These are phyloP conservation scores for Chaitophorus viminalis DNA, from an alignment of 2,888 invertebrate genomes.

Conservation along the genomic window DNA sequence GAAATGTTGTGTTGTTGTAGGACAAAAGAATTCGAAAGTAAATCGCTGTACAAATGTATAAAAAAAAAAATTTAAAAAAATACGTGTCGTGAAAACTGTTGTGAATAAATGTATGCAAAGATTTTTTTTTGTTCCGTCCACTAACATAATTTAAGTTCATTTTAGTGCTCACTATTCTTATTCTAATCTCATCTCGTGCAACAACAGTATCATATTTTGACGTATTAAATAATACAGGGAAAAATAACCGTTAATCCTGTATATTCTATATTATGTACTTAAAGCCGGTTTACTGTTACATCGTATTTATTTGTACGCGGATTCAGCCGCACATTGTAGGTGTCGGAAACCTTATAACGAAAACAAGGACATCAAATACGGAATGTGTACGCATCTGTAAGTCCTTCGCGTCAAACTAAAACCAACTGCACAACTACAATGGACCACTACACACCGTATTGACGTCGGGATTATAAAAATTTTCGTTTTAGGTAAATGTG, in stretches of 20 bases:
- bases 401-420: neutral
- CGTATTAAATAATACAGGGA: neutral
- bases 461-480: neutral
- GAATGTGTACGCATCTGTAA: no score
- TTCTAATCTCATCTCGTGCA: constrained; percentile 14
- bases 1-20: neutral
- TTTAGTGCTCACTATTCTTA: neutral
- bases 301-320: neutral
- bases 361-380: neutral
- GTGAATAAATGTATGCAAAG: neutral
- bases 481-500: neutral
- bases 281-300: neutral
- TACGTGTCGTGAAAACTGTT: neutral
- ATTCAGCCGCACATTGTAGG: neutral
- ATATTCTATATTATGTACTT: no score
- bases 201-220: constrained; percentile 24
- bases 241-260: constrained; percentile 29
- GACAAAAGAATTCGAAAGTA: neutral
- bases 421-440: neutral
- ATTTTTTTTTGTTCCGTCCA: neutral
- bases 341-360: neutral
- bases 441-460: neutral
- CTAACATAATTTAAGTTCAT: neutral
- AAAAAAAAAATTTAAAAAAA: neutral
- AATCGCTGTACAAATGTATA: neutral